phyloP scores from a whole-genome alignment of 1,140 invertebrate species.

The Penaeus chinensis region DNA sequence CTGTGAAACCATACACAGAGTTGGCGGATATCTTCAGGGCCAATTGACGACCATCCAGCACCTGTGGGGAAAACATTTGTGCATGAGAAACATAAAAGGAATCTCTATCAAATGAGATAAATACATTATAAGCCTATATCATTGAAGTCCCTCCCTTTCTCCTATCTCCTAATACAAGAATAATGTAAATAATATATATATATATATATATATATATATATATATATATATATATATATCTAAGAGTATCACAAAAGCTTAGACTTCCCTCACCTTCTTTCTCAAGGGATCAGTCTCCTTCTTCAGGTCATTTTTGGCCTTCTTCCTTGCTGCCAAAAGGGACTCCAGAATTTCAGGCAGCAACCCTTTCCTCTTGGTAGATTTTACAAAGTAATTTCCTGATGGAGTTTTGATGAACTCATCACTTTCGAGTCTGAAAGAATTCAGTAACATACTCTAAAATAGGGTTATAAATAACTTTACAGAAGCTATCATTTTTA shows the following conservation, averaged over 20 bases:
- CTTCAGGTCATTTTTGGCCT: slow-evolving; percentile 89
- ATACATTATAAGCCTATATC: too few species aligned
- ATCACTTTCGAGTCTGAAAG: slow-evolving; percentile 73
- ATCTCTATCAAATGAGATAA: background rate
- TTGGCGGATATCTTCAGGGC: slow-evolving; percentile 99
- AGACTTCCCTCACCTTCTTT: slow-evolving; percentile 73
- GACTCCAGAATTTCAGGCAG: slow-evolving; percentile 97
- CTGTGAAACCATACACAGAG: slow-evolving; percentile 99
- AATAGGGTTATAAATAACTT: too few species aligned
- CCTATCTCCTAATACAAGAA: background rate
- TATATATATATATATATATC: background rate
- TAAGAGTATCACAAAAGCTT: background rate
- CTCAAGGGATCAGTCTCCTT: slow-evolving; percentile 95
- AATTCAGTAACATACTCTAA: slow-evolving; percentile 12
- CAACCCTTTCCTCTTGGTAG: slow-evolving; percentile 83
- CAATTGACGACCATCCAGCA: slow-evolving; percentile 95
- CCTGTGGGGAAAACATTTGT: slow-evolving; percentile 67
- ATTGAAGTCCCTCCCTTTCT: background rate
- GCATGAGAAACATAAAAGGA: background rate
- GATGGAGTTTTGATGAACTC: slow-evolving; percentile 92
- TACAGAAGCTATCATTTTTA: too few species aligned
- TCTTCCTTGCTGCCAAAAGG: slow-evolving; percentile 90
- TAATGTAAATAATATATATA: background rate
- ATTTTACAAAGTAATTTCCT: slow-evolving; percentile 93
- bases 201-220: background rate